phyloP scores from a whole-genome alignment of 2,797 vertebrate species.

The Falco concolor region DNA sequence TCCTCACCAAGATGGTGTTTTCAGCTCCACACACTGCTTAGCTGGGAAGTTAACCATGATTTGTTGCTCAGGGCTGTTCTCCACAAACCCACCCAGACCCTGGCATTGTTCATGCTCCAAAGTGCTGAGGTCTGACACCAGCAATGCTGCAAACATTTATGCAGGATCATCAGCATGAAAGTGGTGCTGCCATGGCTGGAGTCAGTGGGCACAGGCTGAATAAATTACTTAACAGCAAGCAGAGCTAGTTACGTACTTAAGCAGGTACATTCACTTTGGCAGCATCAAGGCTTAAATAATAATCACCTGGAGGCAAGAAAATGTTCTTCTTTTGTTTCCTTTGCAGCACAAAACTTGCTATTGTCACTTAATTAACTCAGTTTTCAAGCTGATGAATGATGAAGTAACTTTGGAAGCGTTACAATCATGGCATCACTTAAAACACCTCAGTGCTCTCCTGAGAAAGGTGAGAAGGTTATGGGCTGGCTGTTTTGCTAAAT shows the following conservation, averaged over 20 bases:
- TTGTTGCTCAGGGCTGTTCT: background rate
- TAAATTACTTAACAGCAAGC: background rate
- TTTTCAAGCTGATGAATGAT: slow-evolving; percentile 36
- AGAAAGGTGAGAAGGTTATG: background rate
- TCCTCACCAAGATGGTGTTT: background rate
- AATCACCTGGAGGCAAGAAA: slow-evolving; percentile 8
- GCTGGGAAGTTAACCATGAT: background rate
- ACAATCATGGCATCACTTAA: background rate
- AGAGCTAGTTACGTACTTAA: background rate
- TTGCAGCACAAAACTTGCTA: background rate
- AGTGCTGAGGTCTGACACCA: background rate
- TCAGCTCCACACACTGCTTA: background rate
- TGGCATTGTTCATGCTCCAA: background rate
- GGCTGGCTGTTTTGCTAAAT: background rate
- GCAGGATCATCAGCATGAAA: background rate
- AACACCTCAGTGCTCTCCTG: background rate
- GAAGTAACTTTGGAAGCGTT: background rate
- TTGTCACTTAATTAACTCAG: slow-evolving; percentile 16
- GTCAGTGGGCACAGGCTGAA: background rate
- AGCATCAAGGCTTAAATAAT: background rate
- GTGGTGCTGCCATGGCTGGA: background rate
- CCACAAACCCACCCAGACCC: background rate
- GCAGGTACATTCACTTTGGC: slow-evolving; percentile 19
- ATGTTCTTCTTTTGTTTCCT: slow-evolving; percentile 37
- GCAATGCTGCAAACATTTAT: background rate